These are phyloP conservation scores for Notocelia uddmanniana DNA, from an alignment of 2,888 invertebrate species.

Conservation along the genomic window DNA sequence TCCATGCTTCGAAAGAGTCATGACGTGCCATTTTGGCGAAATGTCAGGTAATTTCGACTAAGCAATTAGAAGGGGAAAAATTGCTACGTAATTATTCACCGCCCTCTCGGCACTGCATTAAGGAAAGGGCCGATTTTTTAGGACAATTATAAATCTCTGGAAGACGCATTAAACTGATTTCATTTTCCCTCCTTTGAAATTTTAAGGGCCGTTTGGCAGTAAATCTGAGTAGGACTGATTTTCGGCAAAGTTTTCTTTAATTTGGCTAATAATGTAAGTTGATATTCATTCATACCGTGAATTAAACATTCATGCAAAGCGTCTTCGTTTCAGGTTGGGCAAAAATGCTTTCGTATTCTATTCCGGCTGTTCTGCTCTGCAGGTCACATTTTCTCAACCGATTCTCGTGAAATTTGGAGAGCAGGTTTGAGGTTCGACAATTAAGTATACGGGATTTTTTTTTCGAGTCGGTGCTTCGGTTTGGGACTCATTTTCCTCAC, in stretches of 20 bases:
- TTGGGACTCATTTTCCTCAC: too few species aligned
- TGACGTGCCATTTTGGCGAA: slow-evolving; percentile 40
- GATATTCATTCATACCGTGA: too few species aligned
- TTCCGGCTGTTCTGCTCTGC: too few species aligned
- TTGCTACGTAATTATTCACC: slow-evolving; percentile 45
- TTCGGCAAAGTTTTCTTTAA: neutral
- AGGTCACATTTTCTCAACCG: too few species aligned
- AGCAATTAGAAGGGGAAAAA: slow-evolving; percentile 46
- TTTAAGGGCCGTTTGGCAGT: neutral
- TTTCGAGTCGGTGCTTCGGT: too few species aligned
- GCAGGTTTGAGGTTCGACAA: too few species aligned
- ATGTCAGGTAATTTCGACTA: slow-evolving; percentile 44
- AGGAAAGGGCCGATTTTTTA: slow-evolving; percentile 43
- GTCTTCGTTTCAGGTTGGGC: too few species aligned
- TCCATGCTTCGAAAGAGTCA: slow-evolving; percentile 34
- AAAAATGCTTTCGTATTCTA: too few species aligned
- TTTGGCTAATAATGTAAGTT: neutral
- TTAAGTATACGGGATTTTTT: too few species aligned
- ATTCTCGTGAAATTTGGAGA: too few species aligned
- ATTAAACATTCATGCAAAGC: too few species aligned
- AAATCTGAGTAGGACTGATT: neutral
- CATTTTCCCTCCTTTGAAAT: slow-evolving; percentile 20
- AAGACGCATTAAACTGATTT: slow-evolving; percentile 44
- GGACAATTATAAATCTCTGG: slow-evolving; percentile 43
- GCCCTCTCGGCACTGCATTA: slow-evolving; percentile 44